phyloP scores from a whole-genome alignment of 2,888 invertebrate genomes.

The Penaeus monodon region DNA sequence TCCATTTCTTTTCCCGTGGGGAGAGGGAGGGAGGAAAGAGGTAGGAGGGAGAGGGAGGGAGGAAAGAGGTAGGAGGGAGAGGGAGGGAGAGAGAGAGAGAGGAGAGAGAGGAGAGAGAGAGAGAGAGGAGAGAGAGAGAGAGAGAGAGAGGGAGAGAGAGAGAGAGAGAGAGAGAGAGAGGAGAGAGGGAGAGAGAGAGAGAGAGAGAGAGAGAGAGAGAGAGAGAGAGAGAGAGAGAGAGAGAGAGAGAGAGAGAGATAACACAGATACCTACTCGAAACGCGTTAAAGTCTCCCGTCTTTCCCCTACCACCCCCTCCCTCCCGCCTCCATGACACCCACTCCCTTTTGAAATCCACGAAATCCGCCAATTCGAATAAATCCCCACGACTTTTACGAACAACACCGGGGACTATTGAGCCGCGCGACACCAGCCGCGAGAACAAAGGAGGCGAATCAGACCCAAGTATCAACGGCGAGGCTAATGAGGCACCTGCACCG shows the following conservation, averaged over 20 bases:
- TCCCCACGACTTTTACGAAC: too few species aligned
- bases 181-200: neutral
- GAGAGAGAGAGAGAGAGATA: neutral
- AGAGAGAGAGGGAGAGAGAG: slow-evolving; percentile 4
- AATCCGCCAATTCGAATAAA: too few species aligned
- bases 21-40: neutral
- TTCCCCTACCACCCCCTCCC: neutral
- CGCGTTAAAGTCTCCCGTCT: neutral
- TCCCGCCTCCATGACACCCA: neutral
- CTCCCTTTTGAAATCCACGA: too few species aligned
- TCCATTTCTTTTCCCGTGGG: neutral
- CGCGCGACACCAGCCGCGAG: too few species aligned
- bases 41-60: neutral
- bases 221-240: neutral
- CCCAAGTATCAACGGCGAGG: too few species aligned
- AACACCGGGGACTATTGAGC: too few species aligned
- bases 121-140: slow-evolving; percentile 8
- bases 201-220: neutral
- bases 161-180: neutral
- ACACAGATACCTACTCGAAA: neutral
- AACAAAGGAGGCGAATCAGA: too few species aligned
- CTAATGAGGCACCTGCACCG: too few species aligned
- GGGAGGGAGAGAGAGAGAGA: neutral
- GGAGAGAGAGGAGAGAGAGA: neutral
- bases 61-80: neutral